Percentiles rank a stretch among this genome's conserved stretches.
Evolutionary conservation across 2,113 vertebrate genomes (phyloP).

Genomic region (Camelus bactrianus): DNA sequence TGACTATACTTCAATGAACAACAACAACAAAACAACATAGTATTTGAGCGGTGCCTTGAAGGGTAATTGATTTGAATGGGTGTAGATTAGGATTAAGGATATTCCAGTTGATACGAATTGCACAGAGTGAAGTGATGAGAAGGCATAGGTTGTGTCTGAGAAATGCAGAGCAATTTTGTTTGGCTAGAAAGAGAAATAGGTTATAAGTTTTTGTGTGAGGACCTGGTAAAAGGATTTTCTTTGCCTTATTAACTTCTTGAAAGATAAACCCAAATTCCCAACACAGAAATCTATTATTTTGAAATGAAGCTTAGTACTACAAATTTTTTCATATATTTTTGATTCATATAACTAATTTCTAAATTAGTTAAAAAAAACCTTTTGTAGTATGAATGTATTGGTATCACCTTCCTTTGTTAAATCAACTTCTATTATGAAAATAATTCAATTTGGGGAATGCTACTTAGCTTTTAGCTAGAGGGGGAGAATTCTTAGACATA

Average conservation of each 20-base stretch:
- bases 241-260: background rate
- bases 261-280: background rate
- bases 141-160: background rate
- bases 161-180: background rate
- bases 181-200: background rate
- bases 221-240: background rate
- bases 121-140: background rate
- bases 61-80: background rate
- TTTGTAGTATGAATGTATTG: background rate
- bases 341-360: slow-evolving; percentile 1
- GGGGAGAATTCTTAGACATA: background rate
- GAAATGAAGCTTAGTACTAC: background rate
- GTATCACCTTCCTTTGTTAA: slow-evolving; percentile 34
- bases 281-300: background rate
- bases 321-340: slow-evolving; percentile 1
- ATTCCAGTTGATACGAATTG: background rate
- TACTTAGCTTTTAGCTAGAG: background rate
- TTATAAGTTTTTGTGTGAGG: background rate
- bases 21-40: background rate
- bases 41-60: slow-evolving; percentile 3
- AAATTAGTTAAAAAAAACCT: background rate
- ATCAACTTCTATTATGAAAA: slow-evolving; percentile 32
- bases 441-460: slow-evolving; percentile 30
- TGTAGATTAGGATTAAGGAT: slow-evolving; percentile 4
- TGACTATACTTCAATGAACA: too few relatives aligned